These are phyloP conservation scores for Pluvialis apricaria DNA, from an alignment of 2,113 vertebrate genomes.

Conservation along the genomic window DNA sequence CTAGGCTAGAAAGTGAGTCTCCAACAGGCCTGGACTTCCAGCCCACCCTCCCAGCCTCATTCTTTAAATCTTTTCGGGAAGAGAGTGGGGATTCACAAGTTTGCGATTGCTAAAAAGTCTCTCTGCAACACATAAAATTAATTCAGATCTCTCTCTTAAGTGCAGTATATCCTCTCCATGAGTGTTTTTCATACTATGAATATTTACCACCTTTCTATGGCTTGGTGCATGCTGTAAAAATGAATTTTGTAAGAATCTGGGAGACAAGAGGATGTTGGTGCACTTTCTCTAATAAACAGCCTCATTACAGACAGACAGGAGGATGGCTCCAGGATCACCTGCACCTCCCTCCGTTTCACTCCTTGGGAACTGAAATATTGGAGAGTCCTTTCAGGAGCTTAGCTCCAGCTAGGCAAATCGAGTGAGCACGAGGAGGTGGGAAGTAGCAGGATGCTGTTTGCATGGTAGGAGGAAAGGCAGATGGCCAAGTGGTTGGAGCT, in stretches of 20 bases:
- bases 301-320: background rate
- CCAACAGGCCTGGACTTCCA: background rate
- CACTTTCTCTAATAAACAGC: background rate
- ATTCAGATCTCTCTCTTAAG: slow-evolving; percentile 17
- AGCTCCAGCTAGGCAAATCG: background rate
- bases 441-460: background rate
- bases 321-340: background rate
- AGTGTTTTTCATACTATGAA: slow-evolving; percentile 43
- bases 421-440: background rate
- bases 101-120: slow-evolving; percentile 32
- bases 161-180: slow-evolving; percentile 1
- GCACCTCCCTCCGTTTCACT: background rate
- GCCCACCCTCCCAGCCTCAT: background rate
- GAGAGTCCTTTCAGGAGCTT: background rate
- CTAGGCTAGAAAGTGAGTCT: background rate
- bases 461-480: slow-evolving; percentile 21
- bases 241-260: background rate
- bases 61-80: background rate
- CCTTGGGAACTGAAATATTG: background rate
- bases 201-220: slow-evolving; percentile 54
- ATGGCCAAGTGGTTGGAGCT: background rate
- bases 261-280: background rate
- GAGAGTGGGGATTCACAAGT: slow-evolving; percentile 4
- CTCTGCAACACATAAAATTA: slow-evolving; percentile 10
- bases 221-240: slow-evolving; percentile 9